A percentile compares a stretch with the other conserved stretches of the same genome.
phyloP scores from a whole-genome alignment of 2,113 vertebrate genomes.

The Plecotus auritus region DNA sequence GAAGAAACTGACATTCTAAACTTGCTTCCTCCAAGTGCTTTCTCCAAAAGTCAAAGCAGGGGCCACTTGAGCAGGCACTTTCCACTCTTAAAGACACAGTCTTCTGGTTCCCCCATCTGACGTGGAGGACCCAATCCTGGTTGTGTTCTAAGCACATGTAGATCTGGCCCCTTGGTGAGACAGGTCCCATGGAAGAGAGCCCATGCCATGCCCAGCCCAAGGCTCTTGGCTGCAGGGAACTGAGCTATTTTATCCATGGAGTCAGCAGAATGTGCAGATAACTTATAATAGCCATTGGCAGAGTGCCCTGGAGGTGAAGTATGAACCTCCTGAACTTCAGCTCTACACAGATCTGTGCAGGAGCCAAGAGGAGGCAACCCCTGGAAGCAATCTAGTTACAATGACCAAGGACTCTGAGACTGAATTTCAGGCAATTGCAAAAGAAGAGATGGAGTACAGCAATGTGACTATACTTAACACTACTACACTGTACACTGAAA shows the following conservation, averaged over 20 bases:
- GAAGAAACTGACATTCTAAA: neutral
- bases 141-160: neutral
- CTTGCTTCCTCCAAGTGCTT: neutral
- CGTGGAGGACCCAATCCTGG: neutral
- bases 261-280: slow-evolving; percentile 27
- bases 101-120: neutral
- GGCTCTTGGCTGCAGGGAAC: neutral
- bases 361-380: neutral
- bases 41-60: neutral
- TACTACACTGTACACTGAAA: neutral
- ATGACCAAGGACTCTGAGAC: neutral
- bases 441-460: neutral
- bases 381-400: neutral
- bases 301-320: neutral
- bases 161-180: neutral
- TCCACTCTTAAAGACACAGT: neutral
- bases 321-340: neutral
- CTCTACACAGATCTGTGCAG: neutral
- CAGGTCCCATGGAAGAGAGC: neutral
- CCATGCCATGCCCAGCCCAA: neutral
- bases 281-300: neutral
- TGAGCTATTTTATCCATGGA: neutral
- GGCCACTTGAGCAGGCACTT: neutral
- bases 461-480: neutral
- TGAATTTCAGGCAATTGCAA: neutral